Evolutionary conservation across 2,888 invertebrate genomes (phyloP), one percentile per base, ranked within the genome.

Genomic region (Celastrina argiolus): DNA sequence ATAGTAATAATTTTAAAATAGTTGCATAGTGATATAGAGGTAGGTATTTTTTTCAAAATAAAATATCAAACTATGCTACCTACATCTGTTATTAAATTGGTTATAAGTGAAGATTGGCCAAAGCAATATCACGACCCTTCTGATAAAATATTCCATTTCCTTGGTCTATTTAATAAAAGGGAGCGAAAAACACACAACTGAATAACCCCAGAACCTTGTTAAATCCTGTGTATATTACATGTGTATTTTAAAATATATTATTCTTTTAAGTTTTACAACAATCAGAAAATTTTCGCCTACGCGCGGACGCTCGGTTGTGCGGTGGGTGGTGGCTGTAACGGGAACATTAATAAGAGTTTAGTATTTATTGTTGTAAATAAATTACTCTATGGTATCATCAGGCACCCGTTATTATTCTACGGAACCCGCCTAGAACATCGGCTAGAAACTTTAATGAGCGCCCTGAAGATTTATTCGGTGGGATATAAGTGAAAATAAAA

Each of bases 141-240:
- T 61, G 61, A 61, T 61, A 61, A 61, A 61, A 61, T 61, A 61
- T 61, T 61, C 61, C n/a, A 61, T 61, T 61, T 61, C 61, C 61
- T 36, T 61, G 34, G 61, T 61, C 36, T 39, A 39, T 61, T 39
- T 61, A 61, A 61, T 61, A 61, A 39, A 61, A 61, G 61, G 14
- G 36, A 36, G 10, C 14, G 34, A 61, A 61, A 61, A 61, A 61
- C 39, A 51, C 51, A 61, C 12, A 18, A 36, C 36, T 12, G 36
- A 59, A 34, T 34, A 34, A 61, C 12, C 34, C 36, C 61, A 36
- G 51, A 36, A 39, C 22, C 39, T 39, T 39, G 61, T 22, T 61
- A 22, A 12, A 39, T 61, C 2, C 22, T 39, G 14, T 14, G 36
- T 59, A 59, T 59, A 34, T 34, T 34, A 59, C 59, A 34, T 14